Base-by-base conservation (phyloP, 2,797 vertebrate genomes). In the Tinamus major region DNA sequence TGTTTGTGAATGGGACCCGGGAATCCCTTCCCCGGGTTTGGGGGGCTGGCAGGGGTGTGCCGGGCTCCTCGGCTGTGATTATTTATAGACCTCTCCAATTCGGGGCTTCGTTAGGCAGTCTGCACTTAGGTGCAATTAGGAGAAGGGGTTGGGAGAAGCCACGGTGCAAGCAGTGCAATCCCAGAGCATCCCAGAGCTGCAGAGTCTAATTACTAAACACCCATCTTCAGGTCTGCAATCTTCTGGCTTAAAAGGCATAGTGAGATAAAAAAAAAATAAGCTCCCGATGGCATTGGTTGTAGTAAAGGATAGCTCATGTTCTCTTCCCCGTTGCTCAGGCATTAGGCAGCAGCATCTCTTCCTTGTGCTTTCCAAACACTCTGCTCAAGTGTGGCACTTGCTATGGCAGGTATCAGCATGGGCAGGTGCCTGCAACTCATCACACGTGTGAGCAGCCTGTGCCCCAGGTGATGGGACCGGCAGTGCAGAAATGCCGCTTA, bases 31-130 rank as follows among this genome's bases (percentile, higher is more conserved):
- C 24, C 14, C 23, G 3, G 17, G 10, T 33, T 35, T 23, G 18
- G 27, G 31, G 19, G 2, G 3, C 13, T 41, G 44, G n/a, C 8
- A 5, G 27, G 68, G 18, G 6, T 10, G 61, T 20, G 59, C 51
- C 76, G 67, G 20, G 41, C 48, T 56, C 58, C 29, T 83, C 23
- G 1, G 5, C 41, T 89, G 58, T 1, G 4, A 20, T 56, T 76
- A 79, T 91, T 92, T 92, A 84, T 81, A 84, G 91, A 19, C 48
- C 69, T 79, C 41, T 68, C 74, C 74, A 37, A 89, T 90, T 55
- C 81, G 79, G 37, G 71, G 89, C 33, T 26, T 82, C 69, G 89
- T 0, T 13, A 96, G 64, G 85, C 75, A 91, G 44, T 88, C 91
- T 86, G 67, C 80, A 55, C 74, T 84, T 77, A 79, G 80, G 91